Conservation (phyloP, 64 coral and sea anemone genomes). For the Stichodactyla mertensii region DNA sequence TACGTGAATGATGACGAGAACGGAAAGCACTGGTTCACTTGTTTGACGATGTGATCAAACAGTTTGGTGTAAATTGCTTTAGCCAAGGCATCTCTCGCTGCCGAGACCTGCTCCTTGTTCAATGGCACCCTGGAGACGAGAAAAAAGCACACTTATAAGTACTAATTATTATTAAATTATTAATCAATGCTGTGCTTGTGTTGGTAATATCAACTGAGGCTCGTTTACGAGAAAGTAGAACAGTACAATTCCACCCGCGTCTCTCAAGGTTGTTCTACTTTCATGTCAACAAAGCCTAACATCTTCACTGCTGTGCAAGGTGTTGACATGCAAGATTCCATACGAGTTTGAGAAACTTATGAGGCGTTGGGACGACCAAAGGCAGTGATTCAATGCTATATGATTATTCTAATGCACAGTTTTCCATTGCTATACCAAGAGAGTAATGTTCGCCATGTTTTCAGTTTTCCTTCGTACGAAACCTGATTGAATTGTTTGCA, state of each 20-base stretch:
- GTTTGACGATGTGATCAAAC: conserved; percentile 95
- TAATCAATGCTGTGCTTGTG: background rate
- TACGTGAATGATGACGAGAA: conserved; percentile 72
- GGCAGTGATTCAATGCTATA: no score
- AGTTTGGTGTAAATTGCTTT: conserved; percentile 93
- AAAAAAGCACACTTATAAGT: background rate
- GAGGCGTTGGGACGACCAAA: no score
- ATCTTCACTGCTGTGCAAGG: background rate
- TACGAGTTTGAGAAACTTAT: background rate
- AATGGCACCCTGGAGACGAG: conserved; percentile 68
- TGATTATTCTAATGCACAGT: no score
- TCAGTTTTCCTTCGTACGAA: background rate
- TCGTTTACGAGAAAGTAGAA: background rate
- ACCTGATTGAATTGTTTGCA: background rate
- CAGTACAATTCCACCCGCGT: background rate
- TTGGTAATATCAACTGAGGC: background rate
- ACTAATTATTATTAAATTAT: background rate
- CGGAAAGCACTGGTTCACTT: conserved; percentile 97
- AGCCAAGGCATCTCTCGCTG: conserved; percentile 84
- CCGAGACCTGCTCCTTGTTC: conserved; percentile 73
- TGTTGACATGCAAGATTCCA: background rate
- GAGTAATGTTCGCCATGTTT: no score
- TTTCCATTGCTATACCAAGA: no score
- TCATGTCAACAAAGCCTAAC: background rate
- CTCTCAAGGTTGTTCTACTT: background rate